Percentiles rank a stretch among this genome's conserved stretches.
phyloP scores from a whole-genome alignment of 92 coral and sea anemone species.

The Phenganax stokvisi region DNA sequence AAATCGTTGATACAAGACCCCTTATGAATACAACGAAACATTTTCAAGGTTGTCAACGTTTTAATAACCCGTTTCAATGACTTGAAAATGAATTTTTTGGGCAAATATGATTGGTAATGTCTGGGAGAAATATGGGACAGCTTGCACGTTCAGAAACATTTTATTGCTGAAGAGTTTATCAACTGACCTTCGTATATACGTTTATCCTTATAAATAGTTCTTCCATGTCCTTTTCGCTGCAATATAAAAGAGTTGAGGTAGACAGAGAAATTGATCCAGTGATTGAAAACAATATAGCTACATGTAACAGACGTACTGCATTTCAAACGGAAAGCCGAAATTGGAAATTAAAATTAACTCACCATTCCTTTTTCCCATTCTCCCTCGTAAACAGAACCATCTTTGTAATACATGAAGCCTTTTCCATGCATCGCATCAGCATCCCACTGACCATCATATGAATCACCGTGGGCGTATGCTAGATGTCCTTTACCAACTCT shows the following conservation, averaged over 20 bases:
- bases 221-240: constrained; percentile 75
- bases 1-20: too few species aligned
- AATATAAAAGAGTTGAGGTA: background rate
- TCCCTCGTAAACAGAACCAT: constrained; percentile 75
- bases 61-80: too few species aligned
- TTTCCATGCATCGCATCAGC: constrained; percentile 61
- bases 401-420: constrained; percentile 77
- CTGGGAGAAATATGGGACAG: too few species aligned
- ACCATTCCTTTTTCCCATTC: constrained; percentile 78
- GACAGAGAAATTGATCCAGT: background rate
- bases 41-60: too few species aligned
- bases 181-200: constrained; percentile 70
- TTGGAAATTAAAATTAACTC: background rate
- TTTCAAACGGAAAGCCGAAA: background rate
- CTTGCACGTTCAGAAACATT: too few species aligned
- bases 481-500: constrained; percentile 76
- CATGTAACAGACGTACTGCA: too few species aligned
- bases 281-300: background rate
- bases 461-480: constrained; percentile 69
- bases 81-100: too few species aligned
- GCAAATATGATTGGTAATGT: too few species aligned
- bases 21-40: too few species aligned
- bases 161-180: too few species aligned
- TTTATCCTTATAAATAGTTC: constrained; percentile 59
- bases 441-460: constrained; percentile 78